Evolutionary conservation across 2,113 vertebrate genomes (phyloP).

Genomic region (Todiramphus chloris): DNA sequence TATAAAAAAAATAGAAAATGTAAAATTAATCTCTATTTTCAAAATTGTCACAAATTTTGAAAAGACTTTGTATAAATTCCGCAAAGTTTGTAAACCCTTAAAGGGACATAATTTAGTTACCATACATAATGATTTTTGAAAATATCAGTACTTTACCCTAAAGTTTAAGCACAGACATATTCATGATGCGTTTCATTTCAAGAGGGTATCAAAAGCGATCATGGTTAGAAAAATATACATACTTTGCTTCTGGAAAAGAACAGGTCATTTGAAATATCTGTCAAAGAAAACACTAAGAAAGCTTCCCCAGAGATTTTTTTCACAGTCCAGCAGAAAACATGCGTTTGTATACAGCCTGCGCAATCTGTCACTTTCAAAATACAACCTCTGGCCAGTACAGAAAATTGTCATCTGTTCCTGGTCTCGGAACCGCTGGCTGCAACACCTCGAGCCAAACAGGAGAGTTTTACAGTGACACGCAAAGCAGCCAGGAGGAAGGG

Average conservation of each 20-base stretch:
- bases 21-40: slow-evolving; percentile 8
- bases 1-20: slow-evolving; percentile 24
- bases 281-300: slow-evolving; percentile 17
- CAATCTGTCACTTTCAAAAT: not conserved
- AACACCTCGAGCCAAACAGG: accelerated
- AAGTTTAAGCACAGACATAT: not conserved
- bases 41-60: slow-evolving; percentile 22
- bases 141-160: not conserved
- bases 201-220: slow-evolving; percentile 35
- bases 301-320: not conserved
- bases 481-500: not conserved
- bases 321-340: not conserved
- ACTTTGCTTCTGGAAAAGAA: slow-evolving; percentile 34
- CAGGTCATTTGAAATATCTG: not conserved
- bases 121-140: not conserved
- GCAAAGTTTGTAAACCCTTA: not conserved
- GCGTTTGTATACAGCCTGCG: not conserved
- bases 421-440: not conserved
- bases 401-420: not conserved
- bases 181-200: not conserved
- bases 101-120: not conserved
- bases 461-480: not conserved
- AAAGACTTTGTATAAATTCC: slow-evolving; percentile 5
- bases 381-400: not conserved
- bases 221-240: slow-evolving; percentile 57